These are phyloP conservation scores for Chiroxiphia lanceolata DNA, from an alignment of 2,797 vertebrate genomes.

Conservation along the genomic window DNA sequence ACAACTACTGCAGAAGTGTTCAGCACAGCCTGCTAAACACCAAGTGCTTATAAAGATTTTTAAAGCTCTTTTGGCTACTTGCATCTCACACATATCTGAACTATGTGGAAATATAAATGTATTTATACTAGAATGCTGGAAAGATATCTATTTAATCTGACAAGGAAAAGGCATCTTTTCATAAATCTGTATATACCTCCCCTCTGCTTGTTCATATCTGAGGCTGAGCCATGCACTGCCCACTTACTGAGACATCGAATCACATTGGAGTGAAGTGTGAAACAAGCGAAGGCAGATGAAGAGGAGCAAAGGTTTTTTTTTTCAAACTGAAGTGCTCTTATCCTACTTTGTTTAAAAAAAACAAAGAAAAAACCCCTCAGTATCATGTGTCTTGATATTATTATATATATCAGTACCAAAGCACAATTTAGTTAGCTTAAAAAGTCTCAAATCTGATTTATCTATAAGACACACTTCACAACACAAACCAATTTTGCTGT, in stretches of 20 bases:
- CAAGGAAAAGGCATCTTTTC: background rate
- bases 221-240: background rate
- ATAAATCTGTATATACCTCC: background rate
- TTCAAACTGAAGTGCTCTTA: background rate
- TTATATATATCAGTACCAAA: conserved; percentile 49
- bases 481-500: conserved; percentile 94
- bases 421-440: conserved; percentile 63
- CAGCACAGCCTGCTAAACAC: background rate
- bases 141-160: background rate
- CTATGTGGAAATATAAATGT: background rate
- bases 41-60: background rate
- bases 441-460: conserved; percentile 83
- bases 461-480: conserved; percentile 88
- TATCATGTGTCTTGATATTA: conserved; percentile 30
- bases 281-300: background rate
- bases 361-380: background rate
- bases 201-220: background rate
- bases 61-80: background rate
- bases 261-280: background rate
- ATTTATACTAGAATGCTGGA: background rate
- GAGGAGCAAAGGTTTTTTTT: background rate
- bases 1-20: background rate
- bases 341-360: background rate
- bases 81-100: background rate
- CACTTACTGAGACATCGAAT: background rate